phyloP scores from a whole-genome alignment of 2,113 vertebrate genomes.

The Ptilorrhoa leucosticta region DNA sequence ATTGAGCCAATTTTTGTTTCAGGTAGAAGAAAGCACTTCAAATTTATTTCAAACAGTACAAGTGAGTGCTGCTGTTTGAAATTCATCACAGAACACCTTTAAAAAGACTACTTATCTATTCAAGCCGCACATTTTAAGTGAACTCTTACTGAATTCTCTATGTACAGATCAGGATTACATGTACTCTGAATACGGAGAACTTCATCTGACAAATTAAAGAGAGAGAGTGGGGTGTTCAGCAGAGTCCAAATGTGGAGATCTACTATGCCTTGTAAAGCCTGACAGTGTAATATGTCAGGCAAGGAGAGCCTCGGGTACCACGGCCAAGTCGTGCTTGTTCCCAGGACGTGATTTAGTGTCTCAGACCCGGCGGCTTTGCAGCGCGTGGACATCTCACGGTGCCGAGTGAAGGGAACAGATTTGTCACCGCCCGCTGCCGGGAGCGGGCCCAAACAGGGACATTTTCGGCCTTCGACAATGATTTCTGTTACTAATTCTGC shows the following conservation, averaged over 20 bases:
- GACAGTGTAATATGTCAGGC: conserved; percentile 7
- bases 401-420: conserved; percentile 53
- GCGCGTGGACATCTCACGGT: conserved; percentile 12
- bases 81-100: conserved; percentile 38
- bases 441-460: conserved; percentile 21
- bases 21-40: conserved; percentile 32
- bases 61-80: conserved; percentile 19
- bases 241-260: neutral
- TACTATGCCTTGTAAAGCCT: conserved; percentile 6
- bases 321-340: conserved; percentile 24
- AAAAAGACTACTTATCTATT: conserved; percentile 52
- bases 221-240: neutral
- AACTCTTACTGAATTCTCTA: conserved; percentile 25
- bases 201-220: conserved; percentile 31
- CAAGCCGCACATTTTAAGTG: conserved; percentile 38
- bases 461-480: conserved; percentile 50
- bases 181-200: conserved; percentile 23
- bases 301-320: neutral
- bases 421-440: conserved; percentile 53
- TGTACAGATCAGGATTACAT: conserved; percentile 24
- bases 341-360: neutral
- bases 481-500: conserved; percentile 71
- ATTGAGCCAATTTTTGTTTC: conserved; percentile 23
- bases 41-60: conserved; percentile 37
- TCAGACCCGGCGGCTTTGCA: neutral